Base-by-base conservation (phyloP, 2,888 invertebrate genomes). In the Actias luna region DNA sequence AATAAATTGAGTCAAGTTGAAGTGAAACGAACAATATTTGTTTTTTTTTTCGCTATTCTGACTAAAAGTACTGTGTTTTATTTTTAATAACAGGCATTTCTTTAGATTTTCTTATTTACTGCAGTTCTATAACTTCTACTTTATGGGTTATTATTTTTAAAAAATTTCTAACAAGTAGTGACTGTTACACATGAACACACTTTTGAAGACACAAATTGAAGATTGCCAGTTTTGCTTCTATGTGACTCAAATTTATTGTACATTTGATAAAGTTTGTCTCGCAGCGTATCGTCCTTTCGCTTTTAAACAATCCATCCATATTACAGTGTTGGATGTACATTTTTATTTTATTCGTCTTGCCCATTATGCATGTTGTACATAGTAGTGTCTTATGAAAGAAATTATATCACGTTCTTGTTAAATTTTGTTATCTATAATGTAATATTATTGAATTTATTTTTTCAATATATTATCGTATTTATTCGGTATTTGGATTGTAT, bases 301-400 rank as follows among this genome's bases (percentile, higher is more conserved):
- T 88, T 89, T 68, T 79, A 77, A 84, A 78, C 66, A 83, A 84
- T 91, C 90, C 91, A 91, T 91, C 92, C 92, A 89, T 84, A 72
- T 80, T 81, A 75, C 76, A 79, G 80, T 80, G 82, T 86, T 82
- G 89, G 89, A 89, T 84, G 83, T 86, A 82, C 82, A 82, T 83
- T 85, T 70, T 83, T 78, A 73, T 80, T 80, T 82, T 78, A 82
- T 80, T 85, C 78, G 80, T 90, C 91, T 92, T 91, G 92, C 92
- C 92, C 87, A 80, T 83, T 85, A 87, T 87, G 85, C 87, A 86
- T 89, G 85, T 87, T 88, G 87, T 90, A 89, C 69, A 90, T 90
- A 91, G 76, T 85, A 85, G 84, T 80, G 69, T 82, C 82, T 76
- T 84, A 75, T 72, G 77, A 79, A 79, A 22, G 76, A 79, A 81